Conservation (phyloP, 1,140 invertebrate species). For the Lerema accius region DNA sequence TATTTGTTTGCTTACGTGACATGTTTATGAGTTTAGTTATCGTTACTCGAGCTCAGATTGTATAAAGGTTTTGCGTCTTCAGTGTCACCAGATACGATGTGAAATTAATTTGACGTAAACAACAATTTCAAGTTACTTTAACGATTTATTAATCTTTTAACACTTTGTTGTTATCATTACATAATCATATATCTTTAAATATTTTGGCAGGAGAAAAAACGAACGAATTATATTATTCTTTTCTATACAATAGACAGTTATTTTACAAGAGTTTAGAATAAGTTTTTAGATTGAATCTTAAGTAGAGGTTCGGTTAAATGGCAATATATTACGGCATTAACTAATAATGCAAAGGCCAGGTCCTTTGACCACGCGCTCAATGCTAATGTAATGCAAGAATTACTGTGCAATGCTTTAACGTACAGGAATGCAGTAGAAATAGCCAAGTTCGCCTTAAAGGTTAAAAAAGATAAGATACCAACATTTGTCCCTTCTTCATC, state of each 20-base stretch:
- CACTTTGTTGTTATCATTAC: too few species aligned
- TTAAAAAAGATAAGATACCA: not conserved
- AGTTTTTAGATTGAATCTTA: not conserved
- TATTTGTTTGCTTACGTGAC: conserved; percentile 45
- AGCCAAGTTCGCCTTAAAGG: not conserved
- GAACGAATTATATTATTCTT: too few species aligned
- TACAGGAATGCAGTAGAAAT: not conserved
- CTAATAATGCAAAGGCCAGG: conserved; percentile 9
- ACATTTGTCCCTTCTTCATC: too few species aligned
- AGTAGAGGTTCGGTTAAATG: not conserved
- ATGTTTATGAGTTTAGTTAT: conserved; percentile 53
- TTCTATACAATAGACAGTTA: too few species aligned
- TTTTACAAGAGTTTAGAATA: too few species aligned
- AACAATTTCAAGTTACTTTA: too few species aligned
- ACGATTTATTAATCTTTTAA: not conserved
- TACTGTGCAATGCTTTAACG: not conserved
- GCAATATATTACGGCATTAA: conserved; percentile 6
- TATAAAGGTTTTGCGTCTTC: conserved; percentile 27
- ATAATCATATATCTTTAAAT: too few species aligned
- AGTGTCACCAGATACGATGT: conserved; percentile 4
- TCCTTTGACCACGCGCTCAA: conserved; percentile 23
- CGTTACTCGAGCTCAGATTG: conserved; percentile 23
- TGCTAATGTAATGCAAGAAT: conserved; percentile 10
- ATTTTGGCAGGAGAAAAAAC: too few species aligned
- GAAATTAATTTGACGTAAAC: conserved; percentile 23